A percentile compares a stretch with the other conserved stretches of the same genome.
phyloP scores from a whole-genome alignment of 2,888 invertebrate genomes.

The Chironomus tentans region DNA sequence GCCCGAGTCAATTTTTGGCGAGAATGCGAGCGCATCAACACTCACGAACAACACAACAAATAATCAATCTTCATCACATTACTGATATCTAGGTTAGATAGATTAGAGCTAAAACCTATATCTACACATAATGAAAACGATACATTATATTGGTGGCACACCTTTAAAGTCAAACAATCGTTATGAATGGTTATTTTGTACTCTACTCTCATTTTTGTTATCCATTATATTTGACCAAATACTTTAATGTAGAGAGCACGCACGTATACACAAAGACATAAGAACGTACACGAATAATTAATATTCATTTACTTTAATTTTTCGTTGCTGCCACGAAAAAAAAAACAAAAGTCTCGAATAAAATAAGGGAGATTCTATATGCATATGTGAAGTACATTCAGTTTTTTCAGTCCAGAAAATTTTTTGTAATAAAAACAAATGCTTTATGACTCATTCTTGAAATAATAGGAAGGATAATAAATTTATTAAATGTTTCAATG shows the following conservation, averaged over 20 bases:
- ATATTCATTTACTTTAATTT: too few relatives aligned
- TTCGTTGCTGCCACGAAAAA: not conserved
- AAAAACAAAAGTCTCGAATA: not conserved
- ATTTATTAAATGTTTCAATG: too few relatives aligned
- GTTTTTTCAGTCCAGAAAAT: too few relatives aligned
- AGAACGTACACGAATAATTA: too few relatives aligned
- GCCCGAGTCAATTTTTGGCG: slow-evolving; percentile 88
- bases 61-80: slow-evolving; percentile 25
- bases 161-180: slow-evolving; percentile 13
- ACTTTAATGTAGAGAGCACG: slow-evolving; percentile 3
- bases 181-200: slow-evolving; percentile 20
- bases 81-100: slow-evolving; percentile 24
- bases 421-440: too few relatives aligned
- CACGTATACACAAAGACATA: not conserved
- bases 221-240: slow-evolving; percentile 16
- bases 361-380: not conserved
- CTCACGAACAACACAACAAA: slow-evolving; percentile 36
- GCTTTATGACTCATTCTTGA: too few relatives aligned
- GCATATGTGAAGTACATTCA: too few relatives aligned
- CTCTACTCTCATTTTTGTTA: slow-evolving; percentile 6
- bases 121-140: not conserved
- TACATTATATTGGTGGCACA: slow-evolving; percentile 15
- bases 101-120: slow-evolving; percentile 1
- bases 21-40: slow-evolving; percentile 57
- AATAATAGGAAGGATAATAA: too few relatives aligned